phyloP scores from a whole-genome alignment of 2,797 vertebrate genomes.

The Hapalemur alaotrensis region DNA sequence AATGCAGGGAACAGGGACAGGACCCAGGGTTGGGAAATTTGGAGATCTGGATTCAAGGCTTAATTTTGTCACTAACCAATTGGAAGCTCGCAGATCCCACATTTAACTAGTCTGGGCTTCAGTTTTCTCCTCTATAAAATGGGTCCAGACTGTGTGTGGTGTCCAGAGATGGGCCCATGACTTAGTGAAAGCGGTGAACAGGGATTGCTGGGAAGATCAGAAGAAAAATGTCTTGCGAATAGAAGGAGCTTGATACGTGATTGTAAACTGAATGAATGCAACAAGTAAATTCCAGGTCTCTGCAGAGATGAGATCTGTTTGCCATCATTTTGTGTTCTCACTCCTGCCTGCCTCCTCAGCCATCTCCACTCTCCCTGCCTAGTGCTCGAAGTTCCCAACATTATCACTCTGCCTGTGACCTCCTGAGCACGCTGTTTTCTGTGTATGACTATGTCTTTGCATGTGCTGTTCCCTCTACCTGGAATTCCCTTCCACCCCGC shows the following conservation, averaged over 20 bases:
- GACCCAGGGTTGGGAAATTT: neutral
- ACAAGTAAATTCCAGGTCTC: neutral
- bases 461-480: neutral
- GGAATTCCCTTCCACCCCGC: neutral
- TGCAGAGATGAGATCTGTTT: neutral
- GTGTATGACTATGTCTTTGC: neutral
- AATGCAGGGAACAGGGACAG: neutral
- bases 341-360: neutral
- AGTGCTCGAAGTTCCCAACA: neutral
- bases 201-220: neutral
- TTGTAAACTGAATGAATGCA: neutral
- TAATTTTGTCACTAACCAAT: neutral
- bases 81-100: neutral
- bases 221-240: neutral
- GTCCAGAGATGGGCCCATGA: neutral
- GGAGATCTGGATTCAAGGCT: neutral
- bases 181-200: neutral
- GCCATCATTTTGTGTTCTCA: no score
- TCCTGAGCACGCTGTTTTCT: neutral
- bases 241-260: neutral
- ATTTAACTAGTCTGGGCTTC: neutral
- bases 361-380: neutral
- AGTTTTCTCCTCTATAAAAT: neutral
- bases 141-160: neutral
- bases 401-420: accelerated